Conservation (phyloP, 2,113 vertebrate species). For the Gadus chalcogrammus region DNA sequence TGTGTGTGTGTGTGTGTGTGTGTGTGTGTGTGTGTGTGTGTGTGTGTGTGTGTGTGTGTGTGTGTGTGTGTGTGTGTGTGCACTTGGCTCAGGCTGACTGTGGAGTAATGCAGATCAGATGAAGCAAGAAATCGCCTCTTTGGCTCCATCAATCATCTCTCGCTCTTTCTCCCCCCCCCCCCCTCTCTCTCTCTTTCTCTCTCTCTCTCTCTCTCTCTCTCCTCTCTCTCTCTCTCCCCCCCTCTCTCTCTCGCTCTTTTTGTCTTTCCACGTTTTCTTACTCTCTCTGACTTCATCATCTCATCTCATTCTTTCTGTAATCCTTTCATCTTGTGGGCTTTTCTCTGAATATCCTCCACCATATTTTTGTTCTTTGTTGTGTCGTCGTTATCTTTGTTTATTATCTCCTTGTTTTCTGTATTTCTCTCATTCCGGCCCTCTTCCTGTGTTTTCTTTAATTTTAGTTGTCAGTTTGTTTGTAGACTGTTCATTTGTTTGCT, state of each 20-base stretch:
- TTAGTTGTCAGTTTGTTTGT: background rate
- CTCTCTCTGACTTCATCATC: slow-evolving; percentile 36
- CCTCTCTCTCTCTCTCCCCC: slow-evolving; percentile 13
- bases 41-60: slow-evolving; percentile 12
- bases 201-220: slow-evolving; percentile 41
- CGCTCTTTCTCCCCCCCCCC: slow-evolving; percentile 11
- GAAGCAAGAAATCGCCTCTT: slow-evolving; percentile 71
- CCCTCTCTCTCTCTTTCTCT: slow-evolving; percentile 25
- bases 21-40: slow-evolving; percentile 7
- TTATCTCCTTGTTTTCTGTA: too few species aligned
- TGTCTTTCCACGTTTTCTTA: slow-evolving; percentile 24
- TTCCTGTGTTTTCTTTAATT: background rate
- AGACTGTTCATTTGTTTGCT: too few species aligned
- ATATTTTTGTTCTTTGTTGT: too few species aligned
- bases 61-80: slow-evolving; percentile 18
- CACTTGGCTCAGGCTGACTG: slow-evolving; percentile 47
- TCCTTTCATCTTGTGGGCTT: slow-evolving; percentile 34
- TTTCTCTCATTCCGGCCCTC: background rate
- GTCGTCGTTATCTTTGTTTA: too few species aligned
- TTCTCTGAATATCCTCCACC: background rate
- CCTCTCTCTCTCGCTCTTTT: slow-evolving; percentile 23
- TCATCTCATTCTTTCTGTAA: slow-evolving; percentile 31
- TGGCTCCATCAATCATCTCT: slow-evolving; percentile 69
- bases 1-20: too few species aligned
- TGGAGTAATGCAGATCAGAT: slow-evolving; percentile 70